Base-by-base conservation (phyloP, 2,888 invertebrate species). In the Rambutsinella grinnellia region DNA sequence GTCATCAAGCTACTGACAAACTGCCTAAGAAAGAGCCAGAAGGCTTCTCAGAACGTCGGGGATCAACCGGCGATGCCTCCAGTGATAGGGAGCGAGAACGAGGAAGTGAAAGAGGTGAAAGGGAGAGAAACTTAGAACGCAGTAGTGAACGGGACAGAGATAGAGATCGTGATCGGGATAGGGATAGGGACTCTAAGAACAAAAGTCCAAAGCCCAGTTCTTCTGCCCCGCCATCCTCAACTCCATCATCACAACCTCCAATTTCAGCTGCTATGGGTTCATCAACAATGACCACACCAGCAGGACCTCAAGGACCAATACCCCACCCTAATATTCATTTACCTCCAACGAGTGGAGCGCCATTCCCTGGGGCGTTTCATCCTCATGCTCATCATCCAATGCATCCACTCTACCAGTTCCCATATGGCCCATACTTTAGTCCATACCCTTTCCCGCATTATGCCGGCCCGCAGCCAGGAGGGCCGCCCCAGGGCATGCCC, bases 351-450 rank as follows among this genome's bases (percentile, higher is more conserved):
- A 60, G 57, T 54, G 76, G 76, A 8, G 82, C 68, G 13, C 82
- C 82, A 19, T 84, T 82, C 69, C 81, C 82, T 1, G 82, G 82
- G 54, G 81, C 83, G 36, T 84, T 84, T 70, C 85, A 85, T 77
- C 85, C 84, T 58, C 83, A 84, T 57, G 79, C 81, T 46, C 83
- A 82, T 15, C 87, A 86, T 79, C 86, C 93, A 1, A 65, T 72
- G 72, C 92, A 92, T 84, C 91, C 92, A 5, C 91, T 92, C 85
- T 92, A 92, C 17, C 84, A 80, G 57, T 92, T 1, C 91, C 92
- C 82, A 2, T 82, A 82, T 44, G 81, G 80, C 6, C 80, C 81
- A 36, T 83, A 84, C 56, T 84, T 82, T 58, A 77, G 78, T 58
- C 83, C 83, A 19, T 84, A 84, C 57, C 82, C 82, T 0, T 84